phyloP scores from a whole-genome alignment of 2,797 vertebrate species.

The Eutrigla gurnardus region DNA sequence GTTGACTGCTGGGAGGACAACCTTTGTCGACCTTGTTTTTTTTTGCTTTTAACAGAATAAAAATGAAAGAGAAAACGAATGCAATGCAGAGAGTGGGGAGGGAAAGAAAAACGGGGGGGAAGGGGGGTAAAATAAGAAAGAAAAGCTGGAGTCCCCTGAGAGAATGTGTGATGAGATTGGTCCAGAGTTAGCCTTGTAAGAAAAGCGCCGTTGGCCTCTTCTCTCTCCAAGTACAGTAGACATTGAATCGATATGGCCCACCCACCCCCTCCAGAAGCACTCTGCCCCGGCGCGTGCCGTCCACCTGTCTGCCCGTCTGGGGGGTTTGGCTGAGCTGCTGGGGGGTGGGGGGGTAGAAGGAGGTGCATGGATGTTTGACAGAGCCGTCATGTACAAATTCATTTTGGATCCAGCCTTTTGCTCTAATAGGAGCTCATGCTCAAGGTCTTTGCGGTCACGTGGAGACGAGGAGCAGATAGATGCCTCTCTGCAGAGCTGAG shows the following conservation, averaged over 20 bases:
- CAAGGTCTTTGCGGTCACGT: constrained; percentile 76
- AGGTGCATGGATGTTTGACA: constrained; percentile 75
- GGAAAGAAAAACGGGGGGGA: constrained; percentile 56
- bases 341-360: constrained; percentile 34
- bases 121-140: constrained; percentile 32
- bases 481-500: constrained; percentile 30
- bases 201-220: constrained; percentile 74
- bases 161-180: constrained; percentile 78
- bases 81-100: constrained; percentile 61
- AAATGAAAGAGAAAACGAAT: constrained; percentile 79
- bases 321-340: constrained; percentile 36
- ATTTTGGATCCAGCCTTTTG: constrained; percentile 76
- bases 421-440: constrained; percentile 64
- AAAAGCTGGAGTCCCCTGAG: constrained; percentile 72
- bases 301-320: constrained; percentile 74
- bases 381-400: constrained; percentile 80
- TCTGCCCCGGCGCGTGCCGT: constrained; percentile 64
- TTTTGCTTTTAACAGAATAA: constrained; percentile 78
- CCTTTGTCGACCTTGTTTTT: constrained; percentile 81
- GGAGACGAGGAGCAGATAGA: constrained; percentile 45
- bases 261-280: constrained; percentile 64
- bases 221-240: constrained; percentile 78
- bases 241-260: constrained; percentile 80
- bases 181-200: constrained; percentile 81
- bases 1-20: constrained; percentile 78